Evolutionary conservation across 2,113 vertebrate genomes (phyloP), one percentile per base, ranked within the genome.

Genomic region (Willisornis vidua): DNA sequence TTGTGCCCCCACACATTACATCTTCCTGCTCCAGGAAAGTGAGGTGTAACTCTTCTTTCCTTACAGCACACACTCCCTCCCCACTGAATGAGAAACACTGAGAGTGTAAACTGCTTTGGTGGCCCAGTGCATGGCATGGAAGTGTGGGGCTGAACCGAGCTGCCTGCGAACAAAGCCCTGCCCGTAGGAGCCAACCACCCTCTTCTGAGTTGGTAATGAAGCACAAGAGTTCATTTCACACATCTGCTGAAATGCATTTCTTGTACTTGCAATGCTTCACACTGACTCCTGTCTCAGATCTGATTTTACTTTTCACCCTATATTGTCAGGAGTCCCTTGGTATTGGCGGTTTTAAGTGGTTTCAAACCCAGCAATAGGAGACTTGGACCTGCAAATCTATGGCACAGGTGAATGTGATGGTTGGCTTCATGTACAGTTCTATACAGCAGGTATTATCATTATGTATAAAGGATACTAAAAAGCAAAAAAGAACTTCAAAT

Each of bases 151-250:
- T 1, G 0, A 71, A 74, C 35, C 39, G 43, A 67, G 48, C 39
- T 62, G 37, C 6, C 3, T 29, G 15, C 0, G 1, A 95, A 33
- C 57, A 1, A 10, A 8, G 26, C 45, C 19, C 45, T 0, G 1
- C 25, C 18, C 17, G 18, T 23, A 39, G 25, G 63, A 88, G 28
- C n/a, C 79, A 31, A 63, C 79, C 46, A 73, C 55, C n/a, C 54
- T 89, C 70, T 73, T 94, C 62, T 87, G 2, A 0, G 35, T 58
- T 55, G 46, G 35, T 79, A 48, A 58, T 55, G 63, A 90, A 91
- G 48, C 25, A 39, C 55, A 68, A 54, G 24, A 66, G 52, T 63
- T 58, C 62, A 20, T 71, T 76, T 76, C 46, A 18, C 46, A 37
- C 9, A 7, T 59, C 22, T 1, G 0, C n/a, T 23, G 41, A 82